Conservation (phyloP, 2,113 vertebrate species). For the Aptenodytes forsteri region DNA sequence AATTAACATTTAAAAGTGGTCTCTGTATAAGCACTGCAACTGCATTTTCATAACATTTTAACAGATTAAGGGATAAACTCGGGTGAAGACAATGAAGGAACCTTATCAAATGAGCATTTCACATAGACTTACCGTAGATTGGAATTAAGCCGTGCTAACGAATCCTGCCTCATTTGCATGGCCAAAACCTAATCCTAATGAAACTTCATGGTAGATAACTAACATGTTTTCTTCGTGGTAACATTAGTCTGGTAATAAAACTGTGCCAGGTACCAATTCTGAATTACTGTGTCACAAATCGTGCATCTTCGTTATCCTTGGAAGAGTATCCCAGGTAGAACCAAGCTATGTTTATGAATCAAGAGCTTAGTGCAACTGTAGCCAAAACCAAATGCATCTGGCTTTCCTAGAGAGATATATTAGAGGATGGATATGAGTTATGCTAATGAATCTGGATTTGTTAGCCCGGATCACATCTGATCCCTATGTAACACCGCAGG, state of each 20-base stretch:
- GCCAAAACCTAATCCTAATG: slow-evolving; percentile 70
- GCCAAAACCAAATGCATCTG: neutral
- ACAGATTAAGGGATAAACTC: slow-evolving; percentile 75
- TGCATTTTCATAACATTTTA: slow-evolving; percentile 75
- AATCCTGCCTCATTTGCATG: slow-evolving; percentile 74
- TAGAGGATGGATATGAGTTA: slow-evolving; percentile 52
- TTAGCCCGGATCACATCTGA: slow-evolving; percentile 63
- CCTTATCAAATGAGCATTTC: slow-evolving; percentile 81
- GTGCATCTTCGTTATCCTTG: neutral
- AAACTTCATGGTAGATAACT: slow-evolving; percentile 65
- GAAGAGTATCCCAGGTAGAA: neutral
- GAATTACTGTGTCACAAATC: neutral
- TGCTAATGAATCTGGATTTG: slow-evolving; percentile 62
- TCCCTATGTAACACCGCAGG: slow-evolving; percentile 22
- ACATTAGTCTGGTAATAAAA: neutral
- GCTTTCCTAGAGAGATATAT: slow-evolving; percentile 48
- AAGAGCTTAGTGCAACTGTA: neutral
- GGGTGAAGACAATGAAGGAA: slow-evolving; percentile 73
- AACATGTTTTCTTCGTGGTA: slow-evolving; percentile 36
- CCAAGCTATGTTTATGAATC: neutral
- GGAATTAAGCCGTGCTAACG: slow-evolving; percentile 68
- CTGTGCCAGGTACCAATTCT: neutral
- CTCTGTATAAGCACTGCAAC: slow-evolving; percentile 60
- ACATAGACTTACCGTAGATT: slow-evolving; percentile 74
- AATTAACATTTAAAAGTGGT: slow-evolving; percentile 76